Evolutionary conservation across 2,113 vertebrate genomes (phyloP), one percentile per base, ranked within the genome.

Genomic region (Ancistrus triradiatus): DNA sequence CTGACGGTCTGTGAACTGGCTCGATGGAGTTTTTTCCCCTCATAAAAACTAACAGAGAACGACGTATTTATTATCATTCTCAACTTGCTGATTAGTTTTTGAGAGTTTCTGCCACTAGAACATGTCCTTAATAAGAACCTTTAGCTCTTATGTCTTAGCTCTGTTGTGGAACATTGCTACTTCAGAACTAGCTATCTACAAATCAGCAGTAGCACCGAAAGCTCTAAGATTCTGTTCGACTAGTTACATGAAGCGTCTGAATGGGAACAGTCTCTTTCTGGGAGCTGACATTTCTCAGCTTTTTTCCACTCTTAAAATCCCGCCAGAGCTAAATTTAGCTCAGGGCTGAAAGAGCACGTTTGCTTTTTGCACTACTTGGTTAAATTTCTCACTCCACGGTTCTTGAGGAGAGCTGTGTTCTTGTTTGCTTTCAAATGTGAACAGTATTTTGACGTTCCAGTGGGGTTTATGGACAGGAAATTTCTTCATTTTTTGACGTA

Each of bases 301-400:
- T 66, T n/a, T 48, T 40, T 25, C 42, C 50, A 51, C 37, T 42
- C 19, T 31, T 37, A 62, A 48, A 48, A 55, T 63, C 47, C 59
- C 31, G 50, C 31, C 51, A 63, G 33, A 37, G 44, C 67, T 63
- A 63, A 49, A 53, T 56, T 56, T 59, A 67, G 44, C n/a, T 48
- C 18, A 58, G 53, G 11, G 27, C 64, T 59, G 24, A 27, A 59
- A 37, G 38, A 31, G 31, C 44, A 40, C 52, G 15, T 48, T 48
- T 38, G 21, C 46, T 58, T 49, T 37, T 49, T 37, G 15, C 63
- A 19, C 3, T 50, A 11, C 35, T 49, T 7, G 24, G 52, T 49
- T 21, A 25, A 17, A 63, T 38, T 37, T 50, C 47, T 27, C 7
- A 40, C 10, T 25, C 44, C 28, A 33, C 22, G 18, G 22, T 28